These are phyloP conservation scores for Leucoraja ocellata DNA, from an alignment of 2,797 vertebrate genomes.

Conservation along the genomic window DNA sequence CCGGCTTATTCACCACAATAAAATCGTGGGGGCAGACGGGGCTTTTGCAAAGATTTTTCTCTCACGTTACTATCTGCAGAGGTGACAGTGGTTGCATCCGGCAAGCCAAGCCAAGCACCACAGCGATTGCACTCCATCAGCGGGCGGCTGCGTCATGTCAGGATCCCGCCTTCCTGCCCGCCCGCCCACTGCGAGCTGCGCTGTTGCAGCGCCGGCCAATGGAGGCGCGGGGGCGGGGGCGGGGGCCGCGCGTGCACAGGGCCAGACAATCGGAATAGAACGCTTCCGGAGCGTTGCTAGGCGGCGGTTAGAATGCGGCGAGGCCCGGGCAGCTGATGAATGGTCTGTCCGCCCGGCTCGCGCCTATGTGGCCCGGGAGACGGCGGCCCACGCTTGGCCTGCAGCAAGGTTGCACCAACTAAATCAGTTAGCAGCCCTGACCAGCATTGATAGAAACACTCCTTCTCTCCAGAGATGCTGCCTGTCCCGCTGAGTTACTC, in stretches of 20 bases:
- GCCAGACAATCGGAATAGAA: not conserved
- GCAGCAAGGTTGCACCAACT: too few relatives aligned
- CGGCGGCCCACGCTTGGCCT: not conserved
- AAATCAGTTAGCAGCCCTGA: too few relatives aligned
- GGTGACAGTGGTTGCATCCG: slow-evolving; percentile 5
- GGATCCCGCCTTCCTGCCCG: too few relatives aligned
- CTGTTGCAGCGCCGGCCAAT: not conserved
- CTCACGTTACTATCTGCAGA: not conserved
- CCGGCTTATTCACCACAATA: too few relatives aligned
- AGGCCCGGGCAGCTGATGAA: not conserved
- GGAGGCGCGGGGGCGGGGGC: not conserved
- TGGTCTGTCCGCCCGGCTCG: not conserved
- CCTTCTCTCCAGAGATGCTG: too few relatives aligned
- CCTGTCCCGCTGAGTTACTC: too few relatives aligned
- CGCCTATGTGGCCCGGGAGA: not conserved
- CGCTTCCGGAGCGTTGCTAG: not conserved
- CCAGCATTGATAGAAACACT: too few relatives aligned
- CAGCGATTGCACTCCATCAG: not conserved
- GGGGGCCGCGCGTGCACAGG: not conserved
- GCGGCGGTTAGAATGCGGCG: not conserved
- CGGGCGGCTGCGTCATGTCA: not conserved
- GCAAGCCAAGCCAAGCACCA: not conserved
- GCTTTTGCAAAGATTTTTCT: too few relatives aligned
- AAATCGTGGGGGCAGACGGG: too few relatives aligned
- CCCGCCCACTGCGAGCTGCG: not conserved